phyloP scores from a whole-genome alignment of 1,140 invertebrate genomes.

The Paraescarpia echinospica region DNA sequence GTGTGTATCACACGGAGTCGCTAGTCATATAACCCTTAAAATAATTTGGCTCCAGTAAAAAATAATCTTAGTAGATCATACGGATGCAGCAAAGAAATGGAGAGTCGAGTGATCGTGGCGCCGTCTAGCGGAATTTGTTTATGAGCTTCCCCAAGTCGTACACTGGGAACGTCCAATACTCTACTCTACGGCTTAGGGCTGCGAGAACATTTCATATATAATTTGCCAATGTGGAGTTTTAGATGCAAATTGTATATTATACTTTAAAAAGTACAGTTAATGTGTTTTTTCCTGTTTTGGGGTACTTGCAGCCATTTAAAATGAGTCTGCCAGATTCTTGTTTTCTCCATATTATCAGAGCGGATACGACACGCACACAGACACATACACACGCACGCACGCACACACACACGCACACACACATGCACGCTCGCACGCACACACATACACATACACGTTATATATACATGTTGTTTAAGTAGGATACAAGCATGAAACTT shows the following conservation, averaged over 20 bases:
- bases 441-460: neutral
- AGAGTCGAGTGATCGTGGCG: neutral
- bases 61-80: neutral
- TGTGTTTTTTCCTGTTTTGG: too few species aligned
- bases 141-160: neutral
- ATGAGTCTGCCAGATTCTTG: too few species aligned
- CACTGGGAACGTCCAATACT: neutral
- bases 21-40: neutral
- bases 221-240: too few species aligned
- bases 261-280: too few species aligned
- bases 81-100: neutral
- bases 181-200: neutral
- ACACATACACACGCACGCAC: conserved; percentile 12
- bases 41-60: neutral
- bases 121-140: neutral
- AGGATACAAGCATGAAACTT: too few species aligned
- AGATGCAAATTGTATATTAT: too few species aligned
- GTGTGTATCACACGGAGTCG: neutral
- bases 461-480: too few species aligned
- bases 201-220: too few species aligned
- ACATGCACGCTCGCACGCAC: neutral
- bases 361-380: conserved; percentile 8
- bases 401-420: conserved; percentile 6
- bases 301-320: too few species aligned
- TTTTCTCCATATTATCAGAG: too few species aligned